Conservation (phyloP, 2,113 vertebrate genomes). For the Numenius arquata region DNA sequence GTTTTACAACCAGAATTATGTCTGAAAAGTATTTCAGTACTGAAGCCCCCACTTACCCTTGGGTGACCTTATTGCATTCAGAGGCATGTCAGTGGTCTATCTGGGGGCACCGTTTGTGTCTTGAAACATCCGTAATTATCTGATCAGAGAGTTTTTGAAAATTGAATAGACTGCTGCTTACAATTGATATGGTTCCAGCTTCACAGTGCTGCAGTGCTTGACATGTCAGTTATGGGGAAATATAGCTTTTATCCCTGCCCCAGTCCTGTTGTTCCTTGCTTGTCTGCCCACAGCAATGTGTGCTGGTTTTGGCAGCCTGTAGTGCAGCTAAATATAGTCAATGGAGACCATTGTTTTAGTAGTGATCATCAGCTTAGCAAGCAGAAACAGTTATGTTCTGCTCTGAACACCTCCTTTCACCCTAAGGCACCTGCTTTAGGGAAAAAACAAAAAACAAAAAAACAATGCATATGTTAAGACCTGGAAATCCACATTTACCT, state of each 20-base stretch:
- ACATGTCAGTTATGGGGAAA: not conserved
- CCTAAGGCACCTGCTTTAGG: not conserved
- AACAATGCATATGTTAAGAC: not conserved
- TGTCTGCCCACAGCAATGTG: constrained; percentile 22
- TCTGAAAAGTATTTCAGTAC: not conserved
- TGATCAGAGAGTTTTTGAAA: constrained; percentile 17
- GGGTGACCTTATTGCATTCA: not conserved
- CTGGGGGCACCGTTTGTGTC: not conserved
- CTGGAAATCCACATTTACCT: constrained; percentile 16
- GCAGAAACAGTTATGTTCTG: constrained; percentile 26
- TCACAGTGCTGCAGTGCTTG: not conserved
- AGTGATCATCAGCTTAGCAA: constrained; percentile 6
- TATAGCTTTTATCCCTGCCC: not conserved
- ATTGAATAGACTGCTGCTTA: not conserved
- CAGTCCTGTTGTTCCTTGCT: constrained; percentile 21
- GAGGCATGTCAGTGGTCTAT: not conserved
- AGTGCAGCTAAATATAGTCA: constrained; percentile 2
- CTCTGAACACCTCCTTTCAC: constrained; percentile 44
- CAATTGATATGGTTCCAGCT: not conserved
- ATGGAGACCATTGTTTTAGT: constrained; percentile 25
- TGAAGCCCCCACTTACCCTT: not conserved
- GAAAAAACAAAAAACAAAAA: not conserved
- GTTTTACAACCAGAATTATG: not conserved
- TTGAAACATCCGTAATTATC: not conserved
- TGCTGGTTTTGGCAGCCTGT: constrained; percentile 48